Percentiles rank a stretch among this genome's conserved stretches.
phyloP scores from a whole-genome alignment of 2,797 vertebrate genomes.

The Lates japonicus region DNA sequence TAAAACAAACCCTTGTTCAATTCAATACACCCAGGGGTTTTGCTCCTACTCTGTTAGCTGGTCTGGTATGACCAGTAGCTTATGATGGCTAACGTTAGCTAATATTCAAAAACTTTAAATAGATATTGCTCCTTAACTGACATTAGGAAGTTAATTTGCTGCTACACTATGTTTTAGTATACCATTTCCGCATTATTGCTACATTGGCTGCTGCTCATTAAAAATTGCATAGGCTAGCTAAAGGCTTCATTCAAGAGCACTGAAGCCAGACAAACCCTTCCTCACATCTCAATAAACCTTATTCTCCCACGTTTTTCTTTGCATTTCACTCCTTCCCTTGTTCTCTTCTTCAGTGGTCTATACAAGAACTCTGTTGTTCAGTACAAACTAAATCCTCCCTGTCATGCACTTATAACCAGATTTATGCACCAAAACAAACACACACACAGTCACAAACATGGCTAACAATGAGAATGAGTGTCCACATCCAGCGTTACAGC shows the following conservation, averaged over 20 bases:
- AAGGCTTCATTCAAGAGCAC: constrained; percentile 11
- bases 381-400: constrained; percentile 34
- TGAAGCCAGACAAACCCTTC: constrained; percentile 30
- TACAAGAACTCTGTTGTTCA: constrained; percentile 39
- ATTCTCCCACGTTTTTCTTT: constrained; percentile 18
- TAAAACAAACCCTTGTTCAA: background rate
- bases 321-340: constrained; percentile 10
- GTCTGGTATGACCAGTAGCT: background rate
- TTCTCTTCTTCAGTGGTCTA: constrained; percentile 11
- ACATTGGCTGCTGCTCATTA: constrained; percentile 15
- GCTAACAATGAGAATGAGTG: constrained; percentile 38
- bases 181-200: background rate
- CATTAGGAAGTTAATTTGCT: background rate
- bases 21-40: background rate
- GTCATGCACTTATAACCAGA: constrained; percentile 15
- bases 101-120: background rate
- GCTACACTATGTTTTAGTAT: background rate
- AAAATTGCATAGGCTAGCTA: background rate
- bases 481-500: constrained; percentile 43
- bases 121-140: background rate
- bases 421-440: constrained; percentile 45
- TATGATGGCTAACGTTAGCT: background rate
- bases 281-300: constrained; percentile 37
- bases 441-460: constrained; percentile 5
- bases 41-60: background rate